phyloP scores from a whole-genome alignment of 2,888 invertebrate genomes.

The Apamea monoglypha region DNA sequence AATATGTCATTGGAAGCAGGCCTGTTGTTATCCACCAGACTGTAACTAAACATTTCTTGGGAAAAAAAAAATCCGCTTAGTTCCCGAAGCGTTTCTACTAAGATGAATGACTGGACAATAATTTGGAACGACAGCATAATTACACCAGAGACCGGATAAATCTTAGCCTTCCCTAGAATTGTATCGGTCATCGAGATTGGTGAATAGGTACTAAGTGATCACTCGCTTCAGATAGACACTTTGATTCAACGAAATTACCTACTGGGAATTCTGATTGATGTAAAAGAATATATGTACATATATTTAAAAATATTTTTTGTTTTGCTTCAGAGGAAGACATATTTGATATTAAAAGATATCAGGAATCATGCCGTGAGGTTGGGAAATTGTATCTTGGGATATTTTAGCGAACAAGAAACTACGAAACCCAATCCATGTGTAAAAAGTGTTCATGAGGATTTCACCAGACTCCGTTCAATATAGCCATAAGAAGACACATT shows the following conservation, averaged over 20 bases:
- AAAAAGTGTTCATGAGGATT: not conserved
- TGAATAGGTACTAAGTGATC: slow-evolving; percentile 54
- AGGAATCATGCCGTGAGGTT: not conserved
- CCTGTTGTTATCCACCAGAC: not conserved
- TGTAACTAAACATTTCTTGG: not conserved
- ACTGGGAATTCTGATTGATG: slow-evolving; percentile 34
- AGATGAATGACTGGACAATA: slow-evolving; percentile 49
- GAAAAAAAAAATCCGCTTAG: slow-evolving; percentile 22
- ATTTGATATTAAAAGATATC: not conserved
- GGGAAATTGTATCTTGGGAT: not conserved
- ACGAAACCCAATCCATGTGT: not conserved
- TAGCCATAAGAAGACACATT: too few relatives aligned
- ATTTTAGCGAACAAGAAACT: not conserved
- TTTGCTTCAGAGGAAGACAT: not conserved
- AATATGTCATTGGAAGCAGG: not conserved
- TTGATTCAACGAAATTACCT: slow-evolving; percentile 44
- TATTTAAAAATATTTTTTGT: slow-evolving; percentile 1
- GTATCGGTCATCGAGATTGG: slow-evolving; percentile 57
- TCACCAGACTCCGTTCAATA: not conserved
- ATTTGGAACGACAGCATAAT: slow-evolving; percentile 57
- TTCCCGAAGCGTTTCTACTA: slow-evolving; percentile 9
- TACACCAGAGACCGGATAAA: slow-evolving; percentile 51
- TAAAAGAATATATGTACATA: slow-evolving; percentile 16
- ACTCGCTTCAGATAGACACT: slow-evolving; percentile 31
- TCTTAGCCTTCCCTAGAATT: slow-evolving; percentile 40